Evolutionary conservation across 1,140 invertebrate genomes (phyloP), one percentile per base, ranked within the genome.

Genomic region (Sycophaga agraensis): DNA sequence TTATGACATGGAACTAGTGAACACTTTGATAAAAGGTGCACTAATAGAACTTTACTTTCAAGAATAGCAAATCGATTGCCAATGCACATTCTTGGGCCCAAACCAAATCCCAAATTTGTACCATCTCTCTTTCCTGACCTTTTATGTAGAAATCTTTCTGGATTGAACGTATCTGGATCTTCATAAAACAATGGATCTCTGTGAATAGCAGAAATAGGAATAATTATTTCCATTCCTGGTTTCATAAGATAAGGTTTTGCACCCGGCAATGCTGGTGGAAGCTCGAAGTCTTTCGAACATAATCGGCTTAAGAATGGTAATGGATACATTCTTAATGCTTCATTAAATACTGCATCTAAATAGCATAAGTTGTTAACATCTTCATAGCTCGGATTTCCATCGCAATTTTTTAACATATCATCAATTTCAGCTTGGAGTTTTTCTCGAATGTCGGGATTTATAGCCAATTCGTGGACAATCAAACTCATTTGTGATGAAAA

Each of bases 141-240:
- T 12, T 60, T 59, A 22, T 63, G 75, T 1, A 80, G 62, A 71
- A 88, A 89, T 60, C 86, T 71, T 34, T 88, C 84, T 0, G 81
- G 81, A 61, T 78, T 61, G 58, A 81, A 88, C 16, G 56, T 67
- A 8, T 86, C 78, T 1, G 85, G 86, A 51, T 87, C 74, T 7
- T 84, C 81, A 68, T 78, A 88, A 56, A 81, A 74, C 34, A 82
- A 65, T 0, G 80, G 76, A 70, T 86, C 80, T 6, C 40, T 4
- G 46, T 88, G 83, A 64, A 86, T 65, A 9, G 70, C 73, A 55
- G 69, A 70, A 9, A 76, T 63, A 0, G 82, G 76, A 21, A 84
- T 68, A 19, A 49, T 59, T 28, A 68, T 45, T 40, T 9, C 60
- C 66, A 43, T 48, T 9, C 64, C 66, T 6, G 70, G 63, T 48